Percentiles rank a stretch among this genome's conserved stretches.
Evolutionary conservation across 2,113 vertebrate genomes (phyloP).

Genomic region (Heptranchias perlo): DNA sequence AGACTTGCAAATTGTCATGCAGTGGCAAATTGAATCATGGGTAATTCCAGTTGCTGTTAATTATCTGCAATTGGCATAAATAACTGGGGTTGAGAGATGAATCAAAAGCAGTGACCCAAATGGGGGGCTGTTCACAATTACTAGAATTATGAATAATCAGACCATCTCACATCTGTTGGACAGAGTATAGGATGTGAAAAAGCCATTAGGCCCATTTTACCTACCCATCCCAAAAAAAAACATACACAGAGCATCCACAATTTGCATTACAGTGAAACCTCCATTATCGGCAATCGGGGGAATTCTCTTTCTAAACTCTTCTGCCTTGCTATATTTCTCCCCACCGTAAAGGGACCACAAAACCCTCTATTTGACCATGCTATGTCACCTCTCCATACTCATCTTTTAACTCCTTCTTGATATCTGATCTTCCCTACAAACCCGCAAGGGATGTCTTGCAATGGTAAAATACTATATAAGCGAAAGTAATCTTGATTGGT

Average conservation of each 20-base stretch:
- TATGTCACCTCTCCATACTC: background rate
- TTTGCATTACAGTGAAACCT: background rate
- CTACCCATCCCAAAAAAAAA: background rate
- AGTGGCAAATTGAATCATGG: conserved; percentile 25
- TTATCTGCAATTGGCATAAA: conserved; percentile 18
- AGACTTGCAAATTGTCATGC: background rate
- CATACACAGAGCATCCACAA: too few relatives aligned
- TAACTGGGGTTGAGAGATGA: background rate
- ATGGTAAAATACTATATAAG: background rate
- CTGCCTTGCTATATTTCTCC: background rate
- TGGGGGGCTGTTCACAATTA: background rate
- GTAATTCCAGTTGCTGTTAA: conserved; percentile 26
- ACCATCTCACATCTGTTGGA: background rate
- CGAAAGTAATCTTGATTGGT: too few relatives aligned
- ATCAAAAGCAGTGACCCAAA: background rate
- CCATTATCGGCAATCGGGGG: background rate
- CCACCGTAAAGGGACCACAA: background rate
- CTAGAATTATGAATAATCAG: background rate
- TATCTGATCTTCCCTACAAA: background rate
- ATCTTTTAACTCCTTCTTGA: background rate
- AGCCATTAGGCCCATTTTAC: background rate
- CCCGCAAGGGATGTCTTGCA: background rate
- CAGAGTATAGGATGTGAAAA: background rate
- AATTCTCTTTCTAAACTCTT: background rate
- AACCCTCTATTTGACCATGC: background rate